A percentile compares a stretch with the other conserved stretches of the same genome.
Conservation (phyloP, 2,888 invertebrate species). For the Chelonus formosanus region DNA sequence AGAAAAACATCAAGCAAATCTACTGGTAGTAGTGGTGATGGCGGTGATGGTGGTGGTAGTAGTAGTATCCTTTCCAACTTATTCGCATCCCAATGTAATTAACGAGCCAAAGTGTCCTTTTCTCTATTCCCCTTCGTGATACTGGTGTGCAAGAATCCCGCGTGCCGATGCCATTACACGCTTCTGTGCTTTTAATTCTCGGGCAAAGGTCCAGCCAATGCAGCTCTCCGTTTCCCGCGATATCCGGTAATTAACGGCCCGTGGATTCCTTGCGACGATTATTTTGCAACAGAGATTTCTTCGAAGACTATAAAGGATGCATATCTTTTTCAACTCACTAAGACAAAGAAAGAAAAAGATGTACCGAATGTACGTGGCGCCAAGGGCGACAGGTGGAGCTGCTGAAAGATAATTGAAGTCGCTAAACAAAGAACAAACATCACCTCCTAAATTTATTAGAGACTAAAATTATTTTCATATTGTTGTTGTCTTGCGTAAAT, state of each 20-base stretch:
- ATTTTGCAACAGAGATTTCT: conserved; percentile 31
- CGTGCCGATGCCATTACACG: conserved; percentile 35
- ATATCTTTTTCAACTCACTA: conserved; percentile 20
- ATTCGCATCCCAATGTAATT: conserved; percentile 27
- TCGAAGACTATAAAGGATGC: conserved; percentile 23
- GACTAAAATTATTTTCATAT: not conserved
- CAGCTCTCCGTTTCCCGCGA: conserved; percentile 22
- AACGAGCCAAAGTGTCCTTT: conserved; percentile 33
- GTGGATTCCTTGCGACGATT: conserved; percentile 26
- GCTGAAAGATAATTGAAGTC: conserved; percentile 14
- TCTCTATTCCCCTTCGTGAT: conserved; percentile 18
- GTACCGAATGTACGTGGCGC: conserved; percentile 2
- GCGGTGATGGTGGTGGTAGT: not conserved
- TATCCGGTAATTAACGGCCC: conserved; percentile 35
- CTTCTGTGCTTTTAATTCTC: conserved; percentile 34
- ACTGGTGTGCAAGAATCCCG: conserved; percentile 24
- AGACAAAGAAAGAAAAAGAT: not conserved
- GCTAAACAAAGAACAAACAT: conserved; percentile 1
- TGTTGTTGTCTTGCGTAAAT: not conserved
- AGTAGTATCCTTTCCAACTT: conserved; percentile 15
- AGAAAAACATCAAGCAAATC: not conserved
- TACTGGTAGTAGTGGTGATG: not conserved
- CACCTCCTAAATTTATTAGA: not conserved
- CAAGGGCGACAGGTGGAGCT: conserved; percentile 20
- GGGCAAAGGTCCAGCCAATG: conserved; percentile 30